Evolutionary conservation across 2,888 invertebrate genomes (phyloP), one percentile per base, ranked within the genome.

Genomic region (Thereva unica): DNA sequence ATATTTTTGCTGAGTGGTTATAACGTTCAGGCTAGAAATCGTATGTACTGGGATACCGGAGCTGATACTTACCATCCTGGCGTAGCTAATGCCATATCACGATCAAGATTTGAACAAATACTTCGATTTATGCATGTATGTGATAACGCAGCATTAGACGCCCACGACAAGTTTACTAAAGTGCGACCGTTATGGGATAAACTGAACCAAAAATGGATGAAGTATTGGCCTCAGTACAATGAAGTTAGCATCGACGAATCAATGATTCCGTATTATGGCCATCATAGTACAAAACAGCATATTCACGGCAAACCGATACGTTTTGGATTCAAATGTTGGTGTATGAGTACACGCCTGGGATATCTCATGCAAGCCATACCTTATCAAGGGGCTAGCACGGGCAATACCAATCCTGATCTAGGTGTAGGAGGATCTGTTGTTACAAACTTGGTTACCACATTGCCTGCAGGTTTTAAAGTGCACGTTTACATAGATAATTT

Each of bases 121-220:
- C n/a, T n/a, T 45, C 45, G 9, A 9, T 9, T 45, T 45, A 45
- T 45, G 7, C 45, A 45, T 45, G 9, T 45, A 4, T 45, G 5
- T 45, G 45, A 45, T n/a, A 45, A 45, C n/a, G 45, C 45, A 9
- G 45, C 45, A n/a, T n/a, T 45, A 45, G 45, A 45, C n/a, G 4
- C 9, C n/a, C n/a, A 5, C 4, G 5, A 45, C 10, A 45, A 45
- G n/a, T 45, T 6, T 4, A n/a, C 45, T 6, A 45, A 45, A 45
- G 45, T 45, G 4, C 45, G 45, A 4, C 47, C 47, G 9, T n/a
- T 2, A n/a, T 47, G 47, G 47, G 10, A n/a, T 5, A 47, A 47
- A 47, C 10, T n/a, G 10, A 47, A 47, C 5, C n/a, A 47, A 47
- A 47, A 47, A 47, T 47, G 47, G 47, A 47, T 45, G 45, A 45